Base-by-base conservation (phyloP, 2,888 invertebrate species). In the Drosophila aldrichi region DNA sequence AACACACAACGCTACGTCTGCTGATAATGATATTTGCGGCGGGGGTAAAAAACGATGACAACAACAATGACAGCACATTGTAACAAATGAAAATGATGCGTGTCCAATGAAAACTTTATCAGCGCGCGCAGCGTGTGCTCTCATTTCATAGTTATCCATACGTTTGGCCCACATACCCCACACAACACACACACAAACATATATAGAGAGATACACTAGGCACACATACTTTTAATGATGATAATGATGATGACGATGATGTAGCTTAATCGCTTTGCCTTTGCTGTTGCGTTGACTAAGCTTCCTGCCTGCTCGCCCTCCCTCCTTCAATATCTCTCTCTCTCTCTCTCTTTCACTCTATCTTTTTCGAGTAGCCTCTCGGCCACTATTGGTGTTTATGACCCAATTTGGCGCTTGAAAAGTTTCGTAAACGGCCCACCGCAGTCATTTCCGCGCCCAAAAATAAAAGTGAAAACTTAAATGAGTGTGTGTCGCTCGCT, bases 401-500 rank as follows among this genome's bases (percentile, higher is more conserved):
- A 88, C 86, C 88, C 82, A 82, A 82, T 88, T 82, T 70, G 82
- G 74, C 61, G 48, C 43, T 67, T 79, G 71, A 59, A 79, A 67
- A 61, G 79, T 74, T 79, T 74, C 61, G 69, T 65, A 65, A 62
- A 65, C 65, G 62, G 64, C 81, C 68, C 70, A 70, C 73, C 77
- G 68, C 74, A 78, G 57, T 56, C 77, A 83, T 88, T 83, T 83
- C 82, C 82, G 87, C 70, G 84, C 81, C 85, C 73, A 82, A 82
- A 82, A 83, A 82, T 72, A 82, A 88, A 88, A 83, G 88, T 89
- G 81, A 89, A 83, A 83, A 83, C 69, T 77, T 72, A 36, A 72
- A 67, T 66, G 65, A 36, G 44, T 67, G 44, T 70, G 41, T 57
- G 79, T 65, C 46, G 76, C 55, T 57, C 69, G 67, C 54, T 60